A percentile compares a stretch with the other conserved stretches of the same genome.
These are phyloP conservation scores for Onychorhynchus coronatus DNA, from an alignment of 2,113 vertebrate genomes.

Conservation along the genomic window DNA sequence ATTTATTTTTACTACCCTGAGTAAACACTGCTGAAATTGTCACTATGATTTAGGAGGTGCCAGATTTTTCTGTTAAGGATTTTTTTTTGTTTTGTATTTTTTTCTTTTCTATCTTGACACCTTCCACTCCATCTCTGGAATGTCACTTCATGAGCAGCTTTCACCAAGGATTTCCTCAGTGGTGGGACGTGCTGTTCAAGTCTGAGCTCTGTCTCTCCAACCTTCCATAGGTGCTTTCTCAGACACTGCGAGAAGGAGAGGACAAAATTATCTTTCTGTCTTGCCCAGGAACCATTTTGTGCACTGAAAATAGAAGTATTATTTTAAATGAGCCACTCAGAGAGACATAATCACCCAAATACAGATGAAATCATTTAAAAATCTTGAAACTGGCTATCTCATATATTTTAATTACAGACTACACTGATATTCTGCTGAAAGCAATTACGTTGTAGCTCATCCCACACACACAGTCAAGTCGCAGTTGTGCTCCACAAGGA, in stretches of 20 bases:
- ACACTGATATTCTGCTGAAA: slow-evolving; percentile 51
- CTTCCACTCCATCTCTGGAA: neutral
- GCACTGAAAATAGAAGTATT: neutral
- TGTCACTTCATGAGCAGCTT: neutral
- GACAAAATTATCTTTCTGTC: neutral
- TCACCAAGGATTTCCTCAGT: neutral
- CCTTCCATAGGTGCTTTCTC: neutral
- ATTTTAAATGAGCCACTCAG: neutral
- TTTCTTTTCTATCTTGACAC: neutral
- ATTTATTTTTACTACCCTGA: slow-evolving; percentile 18
- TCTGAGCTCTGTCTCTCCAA: neutral
- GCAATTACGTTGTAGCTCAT: slow-evolving; percentile 33
- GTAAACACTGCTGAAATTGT: slow-evolving; percentile 20
- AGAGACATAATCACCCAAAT: neutral
- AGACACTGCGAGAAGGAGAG: neutral
- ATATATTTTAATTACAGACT: slow-evolving; percentile 39
- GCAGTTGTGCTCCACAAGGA: neutral
- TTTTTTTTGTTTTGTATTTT: neutral
- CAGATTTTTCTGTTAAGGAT: neutral
- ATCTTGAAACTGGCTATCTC: slow-evolving; percentile 7
- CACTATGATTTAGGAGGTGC: neutral
- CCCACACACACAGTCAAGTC: slow-evolving; percentile 4
- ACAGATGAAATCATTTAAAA: slow-evolving; percentile 58
- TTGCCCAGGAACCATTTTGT: neutral
- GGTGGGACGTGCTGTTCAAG: neutral